phyloP scores from a whole-genome alignment of 2,113 vertebrate genomes.

The Eolophus roseicapilla region DNA sequence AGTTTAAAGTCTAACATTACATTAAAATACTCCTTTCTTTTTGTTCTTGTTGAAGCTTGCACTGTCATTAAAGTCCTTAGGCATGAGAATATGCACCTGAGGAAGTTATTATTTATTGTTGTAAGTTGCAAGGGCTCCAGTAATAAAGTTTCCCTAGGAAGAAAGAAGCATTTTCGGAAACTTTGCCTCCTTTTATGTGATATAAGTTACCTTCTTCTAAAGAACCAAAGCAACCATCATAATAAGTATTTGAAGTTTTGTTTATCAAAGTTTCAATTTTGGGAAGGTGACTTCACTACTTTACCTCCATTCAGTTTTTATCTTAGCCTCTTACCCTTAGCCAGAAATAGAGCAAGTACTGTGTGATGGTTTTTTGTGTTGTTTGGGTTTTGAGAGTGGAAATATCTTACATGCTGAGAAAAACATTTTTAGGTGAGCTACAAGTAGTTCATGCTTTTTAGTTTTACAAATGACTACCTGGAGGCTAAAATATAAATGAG shows the following conservation, averaged over 20 bases:
- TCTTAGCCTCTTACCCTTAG: background rate
- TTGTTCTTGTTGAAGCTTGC: background rate
- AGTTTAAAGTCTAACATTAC: background rate
- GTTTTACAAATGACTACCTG: background rate
- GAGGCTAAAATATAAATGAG: background rate
- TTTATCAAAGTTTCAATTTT: background rate
- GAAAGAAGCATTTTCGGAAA: background rate
- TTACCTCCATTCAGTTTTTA: background rate
- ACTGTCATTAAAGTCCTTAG: background rate
- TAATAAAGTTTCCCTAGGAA: background rate
- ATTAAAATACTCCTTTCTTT: background rate
- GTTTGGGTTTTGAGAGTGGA: background rate
- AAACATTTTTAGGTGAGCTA: background rate
- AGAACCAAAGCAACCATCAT: background rate
- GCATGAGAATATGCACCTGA: background rate
- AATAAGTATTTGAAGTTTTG: background rate
- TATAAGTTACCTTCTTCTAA: background rate
- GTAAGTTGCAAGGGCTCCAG: background rate
- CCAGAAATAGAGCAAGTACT: background rate
- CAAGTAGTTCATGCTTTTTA: background rate
- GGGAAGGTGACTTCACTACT: background rate
- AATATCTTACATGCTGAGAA: background rate
- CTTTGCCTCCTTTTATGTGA: background rate
- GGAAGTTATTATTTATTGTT: background rate
- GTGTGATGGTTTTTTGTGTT: background rate